Conservation (phyloP, 2,113 vertebrate species). For the Dipodomys ordii region DNA sequence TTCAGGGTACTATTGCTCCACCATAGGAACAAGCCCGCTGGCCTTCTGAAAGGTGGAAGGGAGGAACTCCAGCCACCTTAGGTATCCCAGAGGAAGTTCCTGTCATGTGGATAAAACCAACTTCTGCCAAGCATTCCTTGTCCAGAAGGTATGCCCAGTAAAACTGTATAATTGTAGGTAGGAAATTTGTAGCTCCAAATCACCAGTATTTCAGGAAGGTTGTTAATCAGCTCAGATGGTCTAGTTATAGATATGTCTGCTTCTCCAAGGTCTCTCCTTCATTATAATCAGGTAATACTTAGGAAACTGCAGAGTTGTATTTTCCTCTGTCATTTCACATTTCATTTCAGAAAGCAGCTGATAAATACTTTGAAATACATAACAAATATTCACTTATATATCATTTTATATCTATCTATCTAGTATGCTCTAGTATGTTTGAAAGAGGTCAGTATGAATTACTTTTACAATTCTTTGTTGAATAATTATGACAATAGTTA, state of each 20-base stretch:
- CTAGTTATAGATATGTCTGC: background rate
- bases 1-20: too few relatives aligned
- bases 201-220: background rate
- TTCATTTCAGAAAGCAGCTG: conserved; percentile 21
- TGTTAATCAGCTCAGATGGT: background rate
- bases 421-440: background rate
- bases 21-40: too few relatives aligned
- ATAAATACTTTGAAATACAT: background rate
- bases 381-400: too few relatives aligned
- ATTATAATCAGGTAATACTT: background rate
- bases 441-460: background rate
- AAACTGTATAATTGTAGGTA: background rate
- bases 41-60: too few relatives aligned
- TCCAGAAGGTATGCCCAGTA: background rate
- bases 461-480: background rate
- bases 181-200: background rate
- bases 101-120: background rate
- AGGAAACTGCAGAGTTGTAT: background rate
- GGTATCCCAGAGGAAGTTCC: background rate
- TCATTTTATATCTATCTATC: too few relatives aligned
- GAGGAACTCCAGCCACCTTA: too few relatives aligned
- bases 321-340: background rate
- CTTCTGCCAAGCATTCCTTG: background rate
- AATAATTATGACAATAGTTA: background rate
- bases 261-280: background rate